Evolutionary conservation across 2,888 invertebrate genomes (phyloP).

Genomic region (Allolobophora icterica): DNA sequence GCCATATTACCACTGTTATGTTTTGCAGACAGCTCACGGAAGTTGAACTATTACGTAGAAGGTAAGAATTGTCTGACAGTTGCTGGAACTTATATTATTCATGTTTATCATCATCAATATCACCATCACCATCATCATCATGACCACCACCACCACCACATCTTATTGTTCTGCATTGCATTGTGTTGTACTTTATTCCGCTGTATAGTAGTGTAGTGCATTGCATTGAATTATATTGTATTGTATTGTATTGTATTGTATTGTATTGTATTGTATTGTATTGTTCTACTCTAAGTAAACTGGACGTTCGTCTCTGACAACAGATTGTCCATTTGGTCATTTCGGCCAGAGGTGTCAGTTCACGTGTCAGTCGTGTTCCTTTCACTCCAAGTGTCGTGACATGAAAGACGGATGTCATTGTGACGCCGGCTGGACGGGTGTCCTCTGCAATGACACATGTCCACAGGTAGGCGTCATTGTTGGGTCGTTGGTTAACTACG

Average conservation of each 20-base stretch:
- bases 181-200: neutral
- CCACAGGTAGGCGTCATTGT: constrained; percentile 53
- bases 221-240: neutral
- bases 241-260: neutral
- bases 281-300: neutral
- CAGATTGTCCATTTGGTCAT: constrained; percentile 62
- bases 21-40: neutral
- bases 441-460: constrained; percentile 62
- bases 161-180: neutral
- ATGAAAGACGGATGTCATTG: constrained; percentile 61
- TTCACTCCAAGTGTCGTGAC: constrained; percentile 83
- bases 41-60: neutral
- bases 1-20: neutral
- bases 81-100: neutral
- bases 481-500: neutral
- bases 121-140: neutral
- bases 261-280: neutral
- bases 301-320: neutral
- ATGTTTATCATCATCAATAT: neutral
- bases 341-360: constrained; percentile 66
- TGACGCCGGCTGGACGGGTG: constrained; percentile 52
- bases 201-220: neutral
- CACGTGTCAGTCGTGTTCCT: constrained; percentile 65
- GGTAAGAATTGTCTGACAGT: neutral
- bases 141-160: neutral